Base-by-base conservation (phyloP, 1,140 invertebrate species). In the Lerema accius region DNA sequence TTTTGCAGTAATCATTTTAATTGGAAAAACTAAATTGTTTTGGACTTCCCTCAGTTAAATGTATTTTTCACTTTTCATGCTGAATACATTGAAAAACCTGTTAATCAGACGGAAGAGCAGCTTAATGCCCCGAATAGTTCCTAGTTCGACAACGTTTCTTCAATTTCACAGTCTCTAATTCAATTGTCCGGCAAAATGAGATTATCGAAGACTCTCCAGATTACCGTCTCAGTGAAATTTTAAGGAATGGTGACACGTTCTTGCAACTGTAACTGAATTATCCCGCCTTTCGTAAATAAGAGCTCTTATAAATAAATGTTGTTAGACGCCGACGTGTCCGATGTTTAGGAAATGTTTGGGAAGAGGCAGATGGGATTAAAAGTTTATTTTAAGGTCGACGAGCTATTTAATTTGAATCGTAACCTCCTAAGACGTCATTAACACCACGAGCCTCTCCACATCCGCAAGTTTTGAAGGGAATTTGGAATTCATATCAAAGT, bases 191-290 rank as follows among this genome's bases (percentile, higher is more conserved):
- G 9, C 40, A 32, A n/a, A 56, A 56, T 11, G 23, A 56, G 23
- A 43, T 56, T 45, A 45, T 45, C 7, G 40, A 42, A 42, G 35
- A 55, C 23, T 10, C 39, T 43, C 40, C 19, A 43, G 40, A 23
- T 48, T 48, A 48, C 7, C 17, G 43, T 55, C 14, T n/a, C 39
- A 26, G 51, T 42, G 39, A 55, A 28, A 55, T 43, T 39, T 55
- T 55, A 14, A 32, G 39, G 19, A 55, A 43, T 28, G 37, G 19
- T 42, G 37, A 55, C 51, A 55, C 51, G 51, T 55, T 13, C 51
- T 32, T 55, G 9, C 51, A 55, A 55, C 39, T 55, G 39, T 55
- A 55, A 55, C 51, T 15, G 37, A 43, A 55, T 55, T 55, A 55
- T 55, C 37, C 16, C 6, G 23, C 17, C 39, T 39, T 16, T 55